Evolutionary conservation across 1,140 invertebrate species (phyloP), one percentile per base, ranked within the genome.

Genomic region (Cardiocondyla obscurior): DNA sequence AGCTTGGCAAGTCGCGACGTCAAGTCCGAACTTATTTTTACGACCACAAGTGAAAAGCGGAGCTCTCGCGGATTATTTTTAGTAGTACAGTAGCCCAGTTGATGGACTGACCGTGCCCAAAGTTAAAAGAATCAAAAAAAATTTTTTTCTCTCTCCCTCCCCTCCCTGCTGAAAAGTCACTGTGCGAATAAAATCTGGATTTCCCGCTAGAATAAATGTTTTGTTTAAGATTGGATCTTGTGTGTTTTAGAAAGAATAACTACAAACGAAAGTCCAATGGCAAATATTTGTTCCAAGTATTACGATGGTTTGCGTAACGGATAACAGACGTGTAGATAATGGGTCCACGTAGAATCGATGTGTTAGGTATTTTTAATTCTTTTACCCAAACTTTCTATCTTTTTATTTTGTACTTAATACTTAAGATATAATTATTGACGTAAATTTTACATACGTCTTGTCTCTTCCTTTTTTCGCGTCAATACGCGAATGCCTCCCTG

Each of bases 251-350:
- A 67, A 67, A 39, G 60, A 51, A 60, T 76, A 62, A 79, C 46
- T 79, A 53, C 60, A 36, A 67, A 79, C 22, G 62, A 53, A 79
- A 67, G 46, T 67, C 46, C 46, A 39, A 67, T 53, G 25, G 16
- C 62, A 67, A 79, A 79, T 79, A 53, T 79, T 79, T 67, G 74
- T 39, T 55, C 44, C 22, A 76, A 49, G 28, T 76, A 53, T 76
- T 76, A 62, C 73, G 16, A 53, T 25, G 33, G 74, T 64, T 76
- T 64, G 73, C 39, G 62, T 39, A 67, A 39, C 62, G 62, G 60
- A 53, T 53, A 67, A 67, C 62, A 65, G 44, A 39, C 46, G 6
- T 51, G 33, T 42, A n/a, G 60, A 67, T 67, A 79, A 79, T 55
- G 25, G 58, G 5, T 64, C 28, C 42, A 64, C 19, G 55, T 5